Conservation (phyloP, 2,797 vertebrate species). For the Sandelia bainsii region DNA sequence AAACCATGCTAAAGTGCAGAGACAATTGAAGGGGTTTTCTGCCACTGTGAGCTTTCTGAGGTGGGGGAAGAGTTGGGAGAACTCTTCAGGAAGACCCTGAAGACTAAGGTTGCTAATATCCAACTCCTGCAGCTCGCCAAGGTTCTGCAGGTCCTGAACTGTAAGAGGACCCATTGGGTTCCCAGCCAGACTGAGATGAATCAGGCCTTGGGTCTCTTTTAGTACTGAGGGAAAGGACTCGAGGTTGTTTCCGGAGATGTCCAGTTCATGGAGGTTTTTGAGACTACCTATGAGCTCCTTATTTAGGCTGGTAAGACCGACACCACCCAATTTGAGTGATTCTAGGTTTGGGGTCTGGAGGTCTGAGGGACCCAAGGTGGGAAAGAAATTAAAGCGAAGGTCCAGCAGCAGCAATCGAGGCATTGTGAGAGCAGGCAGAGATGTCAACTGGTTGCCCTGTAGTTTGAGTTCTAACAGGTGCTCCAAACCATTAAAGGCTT, state of each 20-base stretch:
- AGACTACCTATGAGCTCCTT: constrained; percentile 87
- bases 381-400: constrained; percentile 90
- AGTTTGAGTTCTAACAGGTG: constrained; percentile 94
- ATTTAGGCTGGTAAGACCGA: constrained; percentile 87
- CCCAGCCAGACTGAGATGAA: constrained; percentile 88
- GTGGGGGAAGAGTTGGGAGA: constrained; percentile 87
- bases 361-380: constrained; percentile 77
- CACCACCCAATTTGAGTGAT: constrained; percentile 89
- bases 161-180: constrained; percentile 90
- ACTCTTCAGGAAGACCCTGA: constrained; percentile 89
- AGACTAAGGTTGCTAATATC: constrained; percentile 94
- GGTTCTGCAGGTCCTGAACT: constrained; percentile 86
- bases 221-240: constrained; percentile 83
- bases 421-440: constrained; percentile 86
- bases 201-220: constrained; percentile 84
- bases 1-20: constrained; percentile 94
- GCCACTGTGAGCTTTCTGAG: constrained; percentile 87
- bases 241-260: constrained; percentile 92
- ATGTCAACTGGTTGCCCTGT: constrained; percentile 89
- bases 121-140: constrained; percentile 88
- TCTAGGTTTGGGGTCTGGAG: constrained; percentile 90
- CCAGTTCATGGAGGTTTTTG: constrained; percentile 92
- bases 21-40: constrained; percentile 96
- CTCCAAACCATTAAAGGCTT: constrained; percentile 89
- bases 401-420: constrained; percentile 92